Evolutionary conservation across 1,140 invertebrate species (phyloP).

Genomic region (Lepeophtheirus salmonis): DNA sequence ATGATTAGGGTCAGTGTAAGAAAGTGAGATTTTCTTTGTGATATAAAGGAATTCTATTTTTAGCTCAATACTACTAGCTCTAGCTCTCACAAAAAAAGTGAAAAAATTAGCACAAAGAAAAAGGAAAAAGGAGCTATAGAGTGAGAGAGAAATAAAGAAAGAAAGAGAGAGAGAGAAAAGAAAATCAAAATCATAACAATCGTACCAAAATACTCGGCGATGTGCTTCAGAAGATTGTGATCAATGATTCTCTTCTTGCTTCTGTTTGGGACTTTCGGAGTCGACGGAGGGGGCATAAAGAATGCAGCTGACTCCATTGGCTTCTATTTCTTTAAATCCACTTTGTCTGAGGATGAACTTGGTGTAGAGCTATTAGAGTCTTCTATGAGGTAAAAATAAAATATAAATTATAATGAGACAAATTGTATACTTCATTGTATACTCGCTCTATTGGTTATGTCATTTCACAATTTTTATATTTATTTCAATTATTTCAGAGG

Average conservation of each 20-base stretch:
- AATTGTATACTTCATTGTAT: too few species aligned
- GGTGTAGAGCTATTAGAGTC: background rate
- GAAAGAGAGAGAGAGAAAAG: too few species aligned
- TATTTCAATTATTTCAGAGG: too few species aligned
- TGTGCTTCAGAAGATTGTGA: background rate
- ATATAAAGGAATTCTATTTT: too few species aligned
- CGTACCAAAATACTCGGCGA: background rate
- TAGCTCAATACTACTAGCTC: too few species aligned
- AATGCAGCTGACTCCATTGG: background rate
- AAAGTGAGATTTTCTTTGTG: too few species aligned
- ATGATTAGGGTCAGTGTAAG: too few species aligned
- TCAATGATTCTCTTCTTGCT: background rate
- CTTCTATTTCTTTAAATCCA: background rate
- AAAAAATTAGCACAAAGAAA: background rate
- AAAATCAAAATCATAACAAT: background rate
- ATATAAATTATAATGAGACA: too few species aligned
- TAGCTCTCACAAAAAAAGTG: too few species aligned
- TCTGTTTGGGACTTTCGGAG: background rate
- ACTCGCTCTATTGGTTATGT: too few species aligned
- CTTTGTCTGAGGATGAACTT: background rate
- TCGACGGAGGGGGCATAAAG: background rate
- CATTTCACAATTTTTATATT: too few species aligned
- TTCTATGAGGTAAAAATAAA: background rate
- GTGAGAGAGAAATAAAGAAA: background rate
- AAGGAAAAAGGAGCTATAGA: background rate